A percentile compares a stretch with the other conserved stretches of the same genome.
phyloP scores from a whole-genome alignment of 2,888 invertebrate species.

The Nesidiocoris tenuis region DNA sequence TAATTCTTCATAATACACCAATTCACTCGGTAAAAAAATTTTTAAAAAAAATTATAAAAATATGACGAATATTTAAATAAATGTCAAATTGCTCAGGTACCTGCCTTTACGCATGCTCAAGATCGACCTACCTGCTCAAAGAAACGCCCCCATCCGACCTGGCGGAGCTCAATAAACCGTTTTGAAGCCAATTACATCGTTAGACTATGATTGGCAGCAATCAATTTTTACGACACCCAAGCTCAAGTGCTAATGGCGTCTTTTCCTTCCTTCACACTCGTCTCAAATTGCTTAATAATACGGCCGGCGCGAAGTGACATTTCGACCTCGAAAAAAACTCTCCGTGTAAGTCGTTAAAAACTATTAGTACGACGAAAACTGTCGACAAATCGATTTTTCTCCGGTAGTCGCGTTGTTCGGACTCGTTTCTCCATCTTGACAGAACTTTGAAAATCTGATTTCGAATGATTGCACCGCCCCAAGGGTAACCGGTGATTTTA shows the following conservation, averaged over 20 bases:
- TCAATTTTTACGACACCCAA: conserved; percentile 32
- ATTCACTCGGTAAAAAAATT: too few species aligned
- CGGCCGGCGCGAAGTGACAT: conserved; percentile 14
- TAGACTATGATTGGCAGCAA: conserved; percentile 21
- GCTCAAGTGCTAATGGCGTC: conserved; percentile 24
- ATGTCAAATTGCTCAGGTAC: background rate
- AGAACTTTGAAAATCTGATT: background rate
- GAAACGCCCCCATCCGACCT: background rate
- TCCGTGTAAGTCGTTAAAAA: conserved; percentile 21
- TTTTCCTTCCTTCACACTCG: background rate
- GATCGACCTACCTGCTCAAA: too few species aligned
- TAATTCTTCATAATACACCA: too few species aligned
- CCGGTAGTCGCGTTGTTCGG: background rate
- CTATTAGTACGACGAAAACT: conserved; percentile 5
- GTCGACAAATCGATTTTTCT: background rate
- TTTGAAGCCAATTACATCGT: conserved; percentile 30
- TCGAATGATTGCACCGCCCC: background rate
- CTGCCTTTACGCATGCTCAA: background rate
- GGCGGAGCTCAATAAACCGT: conserved; percentile 10
- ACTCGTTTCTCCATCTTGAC: background rate
- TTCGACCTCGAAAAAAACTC: conserved; percentile 28
- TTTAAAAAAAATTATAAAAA: too few species aligned
- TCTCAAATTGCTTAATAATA: conserved; percentile 28
- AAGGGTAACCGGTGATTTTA: background rate
- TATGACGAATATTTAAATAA: too few species aligned